Conservation (phyloP, 1,140 invertebrate genomes). For the Diorhabda sublineata region DNA sequence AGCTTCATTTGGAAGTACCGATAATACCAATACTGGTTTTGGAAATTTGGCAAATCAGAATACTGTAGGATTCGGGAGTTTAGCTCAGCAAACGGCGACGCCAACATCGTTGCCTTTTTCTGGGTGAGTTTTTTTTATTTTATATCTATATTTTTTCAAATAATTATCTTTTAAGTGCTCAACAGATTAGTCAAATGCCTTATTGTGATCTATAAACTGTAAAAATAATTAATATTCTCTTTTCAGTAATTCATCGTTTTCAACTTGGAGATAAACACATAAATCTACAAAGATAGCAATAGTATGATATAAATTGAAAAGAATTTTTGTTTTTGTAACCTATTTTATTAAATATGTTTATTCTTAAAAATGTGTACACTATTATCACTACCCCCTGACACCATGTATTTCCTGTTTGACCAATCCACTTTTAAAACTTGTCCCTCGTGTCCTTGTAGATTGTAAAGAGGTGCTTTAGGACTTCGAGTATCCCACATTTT, state of each 20-base stretch:
- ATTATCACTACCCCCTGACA: constrained; percentile 92
- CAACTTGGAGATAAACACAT: constrained; percentile 39
- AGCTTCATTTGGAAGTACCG: constrained; percentile 40
- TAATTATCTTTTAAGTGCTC: too few relatives aligned
- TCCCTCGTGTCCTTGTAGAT: constrained; percentile 90
- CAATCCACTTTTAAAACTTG: constrained; percentile 93
- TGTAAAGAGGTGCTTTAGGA: constrained; percentile 87
- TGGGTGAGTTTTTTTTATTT: constrained; percentile 41
- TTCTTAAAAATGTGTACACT: constrained; percentile 83
- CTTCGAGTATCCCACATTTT: constrained; percentile 97
- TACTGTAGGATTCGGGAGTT: constrained; percentile 55
- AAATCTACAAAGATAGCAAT: not conserved
- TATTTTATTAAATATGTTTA: constrained; percentile 42
- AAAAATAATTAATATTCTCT: not conserved
- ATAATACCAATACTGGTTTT: constrained; percentile 50
- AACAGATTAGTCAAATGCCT: not conserved
- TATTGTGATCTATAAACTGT: too few relatives aligned
- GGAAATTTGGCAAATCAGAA: constrained; percentile 54
- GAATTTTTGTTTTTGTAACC: not conserved
- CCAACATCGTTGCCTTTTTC: constrained; percentile 44
- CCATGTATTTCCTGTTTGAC: constrained; percentile 78
- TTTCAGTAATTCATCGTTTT: constrained; percentile 43
- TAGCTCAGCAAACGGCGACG: constrained; percentile 50
- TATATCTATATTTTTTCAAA: not conserved
- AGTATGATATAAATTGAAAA: not conserved